Base-by-base conservation (phyloP, 2,113 vertebrate genomes). In the Sceloporus tristichus region DNA sequence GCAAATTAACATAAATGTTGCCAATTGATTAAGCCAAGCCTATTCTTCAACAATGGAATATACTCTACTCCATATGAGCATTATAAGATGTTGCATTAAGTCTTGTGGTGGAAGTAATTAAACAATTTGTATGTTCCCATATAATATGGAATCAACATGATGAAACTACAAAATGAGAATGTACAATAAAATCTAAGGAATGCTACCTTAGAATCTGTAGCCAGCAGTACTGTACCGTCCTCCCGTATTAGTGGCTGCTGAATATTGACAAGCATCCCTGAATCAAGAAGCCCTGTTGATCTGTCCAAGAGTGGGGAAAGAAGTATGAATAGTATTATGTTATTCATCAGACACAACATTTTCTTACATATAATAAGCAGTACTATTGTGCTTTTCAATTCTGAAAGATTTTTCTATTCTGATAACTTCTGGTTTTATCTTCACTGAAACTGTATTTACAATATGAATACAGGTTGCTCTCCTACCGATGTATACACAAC, bases 251-350 rank as follows among this genome's bases (percentile, higher is more conserved):
- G 93, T 73, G 99, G 99, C 95, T 99, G 98, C 93, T 99, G 99
- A 96, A 99, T 99, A 91, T 99, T 99, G 90, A 99, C 98, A 76
- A 99, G 97, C 98, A 99, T 98, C 92, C 99, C 99, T 0, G 99
- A 98, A 95, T 99, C 99, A 93, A 99, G 97, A 93, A 99, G 97
- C 91, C 98, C 93, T 1, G 96, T 93, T 85, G 97, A 96, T 94
- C 99, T 99, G 96, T 91, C 96, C 73, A 94, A 95, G 91, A 95
- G 92, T 27, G 79, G 66, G 94, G 48, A 82, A 88, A 95, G 88
- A 89, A 95, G 78, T 91, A 82, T 93, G 70, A 91, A 18, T 25
- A 76, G 1, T 23, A 79, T 74, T 90, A 75, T 84, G 73, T 21
- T 85, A 75, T 56, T 86, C 29, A 88, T 56, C 66, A 88, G 0